Evolutionary conservation across 2,797 vertebrate species (phyloP).

Genomic region (Lacerta bilineata): DNA sequence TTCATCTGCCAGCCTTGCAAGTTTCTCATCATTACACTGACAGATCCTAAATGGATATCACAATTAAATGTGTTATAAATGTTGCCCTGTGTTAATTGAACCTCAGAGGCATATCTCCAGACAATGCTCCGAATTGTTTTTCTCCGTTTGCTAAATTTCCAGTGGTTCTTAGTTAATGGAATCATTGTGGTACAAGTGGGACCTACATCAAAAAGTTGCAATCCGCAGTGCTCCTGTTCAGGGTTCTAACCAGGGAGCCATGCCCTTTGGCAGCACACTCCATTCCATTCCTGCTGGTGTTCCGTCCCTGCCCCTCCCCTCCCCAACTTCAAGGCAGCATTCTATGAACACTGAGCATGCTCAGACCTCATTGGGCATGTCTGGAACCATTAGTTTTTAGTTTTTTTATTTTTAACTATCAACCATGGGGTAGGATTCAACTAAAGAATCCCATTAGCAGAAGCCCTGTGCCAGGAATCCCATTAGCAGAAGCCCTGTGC

Average conservation of each 20-base stretch:
- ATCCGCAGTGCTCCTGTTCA: background rate
- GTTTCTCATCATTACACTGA: conserved; percentile 42
- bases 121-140: conserved; percentile 53
- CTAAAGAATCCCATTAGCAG: too few relatives aligned
- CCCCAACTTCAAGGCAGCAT: too few relatives aligned
- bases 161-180: conserved; percentile 32
- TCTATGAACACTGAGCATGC: too few relatives aligned
- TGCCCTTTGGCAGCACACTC: background rate
- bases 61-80: conserved; percentile 39
- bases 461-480: too few relatives aligned
- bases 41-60: conserved; percentile 11
- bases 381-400: too few relatives aligned
- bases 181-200: conserved; percentile 10
- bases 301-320: too few relatives aligned
- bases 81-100: conserved; percentile 48
- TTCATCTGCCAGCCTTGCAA: background rate
- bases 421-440: too few relatives aligned
- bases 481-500: too few relatives aligned
- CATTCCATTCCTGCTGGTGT: too few relatives aligned
- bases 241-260: background rate
- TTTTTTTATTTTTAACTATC: too few relatives aligned
- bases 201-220: background rate
- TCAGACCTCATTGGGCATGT: too few relatives aligned
- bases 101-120: conserved; percentile 26
- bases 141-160: conserved; percentile 45